Base-by-base conservation (phyloP, 2,888 invertebrate genomes). In the Dione juno region DNA sequence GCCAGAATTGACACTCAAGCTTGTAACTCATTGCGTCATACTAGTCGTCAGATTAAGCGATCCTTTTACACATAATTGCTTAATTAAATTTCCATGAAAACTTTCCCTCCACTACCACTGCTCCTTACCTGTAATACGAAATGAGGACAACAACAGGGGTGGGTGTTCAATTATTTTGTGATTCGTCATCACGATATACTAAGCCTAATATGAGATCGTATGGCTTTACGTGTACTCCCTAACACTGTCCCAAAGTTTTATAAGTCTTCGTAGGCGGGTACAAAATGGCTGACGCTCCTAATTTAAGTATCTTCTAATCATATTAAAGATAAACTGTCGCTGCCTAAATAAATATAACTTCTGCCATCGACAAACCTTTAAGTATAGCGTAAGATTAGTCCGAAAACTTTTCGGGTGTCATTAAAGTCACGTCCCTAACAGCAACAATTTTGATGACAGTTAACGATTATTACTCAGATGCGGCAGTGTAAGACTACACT, bases 1-100 rank as follows among this genome's bases (percentile, higher is more conserved):
- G 80, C 82, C 82, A 80, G 84, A 86, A 89, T 89, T 88, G 88
- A 89, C 87, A 89, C 88, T 89, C 81, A 83, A 89, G 86, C 84
- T 83, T 84, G 82, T 84, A 84, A 88, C 86, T 84, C 83, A 84
- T 84, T 86, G 81, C 80, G 79, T 66, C 67, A 37, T 48, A 48
- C 63, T 64, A 37, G 54, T 67, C 41, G 54, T 52, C 48, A 48
- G 45, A 63, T 48, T 69, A 65, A 70, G 75, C 71, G 70, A 76
- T 77, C 74, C 74, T 71, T 73, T 69, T 77, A 74, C 70, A 61
- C 70, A 71, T 74, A 77, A 74, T 64, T 53, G 72, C 74, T 76
- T 70, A 76, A 78, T 77, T 74, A 76, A 76, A 73, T 76, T 76
- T 72, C 63, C 54, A 53, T 41, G 67, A 65, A 72, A 67, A 64